Evolutionary conservation across 1,140 invertebrate species (phyloP).

Genomic region (Drosophila equinoxialis): DNA sequence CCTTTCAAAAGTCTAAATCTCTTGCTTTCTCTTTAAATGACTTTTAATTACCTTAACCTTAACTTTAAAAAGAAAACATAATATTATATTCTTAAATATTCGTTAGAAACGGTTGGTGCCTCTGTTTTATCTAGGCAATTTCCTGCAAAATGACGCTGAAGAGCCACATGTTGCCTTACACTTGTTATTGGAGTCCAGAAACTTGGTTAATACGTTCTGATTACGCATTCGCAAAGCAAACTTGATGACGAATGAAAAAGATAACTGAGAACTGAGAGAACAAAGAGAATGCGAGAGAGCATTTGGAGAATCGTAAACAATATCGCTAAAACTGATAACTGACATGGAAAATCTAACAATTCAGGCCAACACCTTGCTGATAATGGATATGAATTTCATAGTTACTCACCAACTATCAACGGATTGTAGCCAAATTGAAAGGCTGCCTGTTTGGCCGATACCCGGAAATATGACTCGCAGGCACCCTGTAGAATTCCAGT

Average conservation of each 20-base stretch:
- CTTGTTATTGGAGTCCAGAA: conserved; percentile 15
- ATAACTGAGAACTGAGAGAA: conserved; percentile 25
- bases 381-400: conserved; percentile 1
- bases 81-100: too few species aligned
- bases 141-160: conserved; percentile 21
- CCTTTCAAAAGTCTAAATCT: too few species aligned
- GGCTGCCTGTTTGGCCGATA: conserved; percentile 85
- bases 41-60: too few species aligned
- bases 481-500: conserved; percentile 85
- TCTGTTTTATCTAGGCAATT: conserved; percentile 4
- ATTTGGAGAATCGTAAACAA: conserved; percentile 55
- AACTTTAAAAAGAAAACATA: too few species aligned
- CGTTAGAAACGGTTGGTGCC: background rate
- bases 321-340: conserved; percentile 75
- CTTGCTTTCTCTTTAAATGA: too few species aligned
- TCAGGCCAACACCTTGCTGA: conserved; percentile 51
- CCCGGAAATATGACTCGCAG: conserved; percentile 84
- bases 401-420: conserved; percentile 83
- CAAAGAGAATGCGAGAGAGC: background rate
- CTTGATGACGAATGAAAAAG: conserved; percentile 19
- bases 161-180: conserved; percentile 8
- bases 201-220: conserved; percentile 30
- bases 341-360: conserved; percentile 30
- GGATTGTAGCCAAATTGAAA: conserved; percentile 84
- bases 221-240: conserved; percentile 38